These are phyloP conservation scores for Cnemophilus loriae DNA, from an alignment of 2,113 vertebrate species.

Conservation along the genomic window DNA sequence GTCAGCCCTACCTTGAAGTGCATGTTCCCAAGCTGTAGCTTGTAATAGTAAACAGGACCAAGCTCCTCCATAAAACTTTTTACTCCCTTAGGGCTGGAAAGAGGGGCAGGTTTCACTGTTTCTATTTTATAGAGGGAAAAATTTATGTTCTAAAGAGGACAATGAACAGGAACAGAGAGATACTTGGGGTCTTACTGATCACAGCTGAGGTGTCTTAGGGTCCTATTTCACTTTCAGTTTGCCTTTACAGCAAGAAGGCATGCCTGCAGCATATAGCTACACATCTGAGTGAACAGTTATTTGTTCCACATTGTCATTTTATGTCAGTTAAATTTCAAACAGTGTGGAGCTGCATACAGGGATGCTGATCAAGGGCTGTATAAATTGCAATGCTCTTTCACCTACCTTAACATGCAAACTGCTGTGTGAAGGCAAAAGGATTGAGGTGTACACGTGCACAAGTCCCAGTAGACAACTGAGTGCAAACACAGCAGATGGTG, in stretches of 20 bases:
- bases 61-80: background rate
- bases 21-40: background rate
- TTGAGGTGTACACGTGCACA: background rate
- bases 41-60: background rate
- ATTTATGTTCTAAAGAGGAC: background rate
- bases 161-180: background rate
- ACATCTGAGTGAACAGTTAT: background rate
- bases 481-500: constrained; percentile 33
- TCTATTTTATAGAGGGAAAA: background rate
- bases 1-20: background rate
- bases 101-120: background rate
- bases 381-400: background rate
- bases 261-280: background rate
- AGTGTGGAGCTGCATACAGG: background rate
- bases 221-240: background rate
- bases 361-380: background rate
- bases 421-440: background rate
- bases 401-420: background rate
- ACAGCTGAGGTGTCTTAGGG: background rate
- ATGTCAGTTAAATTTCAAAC: background rate
- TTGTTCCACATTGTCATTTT: background rate
- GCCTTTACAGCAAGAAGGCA: background rate
- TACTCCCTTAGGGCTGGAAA: background rate
- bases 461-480: background rate
- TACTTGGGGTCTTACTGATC: background rate